Evolutionary conservation across 2,113 vertebrate genomes (phyloP), one percentile per base, ranked within the genome.

Genomic region (Beaufortia kweichowensis): DNA sequence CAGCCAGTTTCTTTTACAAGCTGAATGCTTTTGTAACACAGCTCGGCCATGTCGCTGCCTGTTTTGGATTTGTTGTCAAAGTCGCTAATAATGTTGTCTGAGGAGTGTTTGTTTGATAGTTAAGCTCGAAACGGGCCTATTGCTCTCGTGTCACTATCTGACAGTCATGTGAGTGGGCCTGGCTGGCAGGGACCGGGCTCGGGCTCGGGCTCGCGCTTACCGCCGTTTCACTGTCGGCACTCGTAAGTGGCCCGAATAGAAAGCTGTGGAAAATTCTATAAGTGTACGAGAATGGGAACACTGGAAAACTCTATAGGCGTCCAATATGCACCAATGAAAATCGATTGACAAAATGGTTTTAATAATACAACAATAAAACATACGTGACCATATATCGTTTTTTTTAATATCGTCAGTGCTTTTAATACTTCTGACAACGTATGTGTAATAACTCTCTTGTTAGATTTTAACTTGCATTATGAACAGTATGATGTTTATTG

Each of bases 81-180:
- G 53, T 41, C 7, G 4, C 21, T 57, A 59, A 28, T 71, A 19
- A 10, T 59, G 31, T 5, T 33, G 31, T 48, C 21, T 70, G 12
- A 31, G 21, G 50, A n/a, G 53, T 59, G 53, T 19, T 10, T 19
- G 69, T 41, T 19, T 12, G n/a, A n/a, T 33, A 26, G 53, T 9
- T 71, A 31, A 26, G 21, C 41, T 60, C 7, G 61, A 59, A 41
- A 26, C 35, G 67, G 84, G 79, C 84, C 84, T 85, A 80, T 82
- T 83, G 82, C 81, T 79, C 72, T 61, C 48, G 48, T 53, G 48
- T 53, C 48, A 53, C 48, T 21, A 55, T 57, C 69, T 66, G 64
- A 79, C 76, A 77, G 84, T 79, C 77, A 82, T 77, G 76, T 77
- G 75, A 83, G 75, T 7, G 61, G 79, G 76, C 76, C 82, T 81